A percentile compares a stretch with the other conserved stretches of the same genome.
phyloP scores from a whole-genome alignment of 2,888 invertebrate genomes.

The Stegophylla sp. region DNA sequence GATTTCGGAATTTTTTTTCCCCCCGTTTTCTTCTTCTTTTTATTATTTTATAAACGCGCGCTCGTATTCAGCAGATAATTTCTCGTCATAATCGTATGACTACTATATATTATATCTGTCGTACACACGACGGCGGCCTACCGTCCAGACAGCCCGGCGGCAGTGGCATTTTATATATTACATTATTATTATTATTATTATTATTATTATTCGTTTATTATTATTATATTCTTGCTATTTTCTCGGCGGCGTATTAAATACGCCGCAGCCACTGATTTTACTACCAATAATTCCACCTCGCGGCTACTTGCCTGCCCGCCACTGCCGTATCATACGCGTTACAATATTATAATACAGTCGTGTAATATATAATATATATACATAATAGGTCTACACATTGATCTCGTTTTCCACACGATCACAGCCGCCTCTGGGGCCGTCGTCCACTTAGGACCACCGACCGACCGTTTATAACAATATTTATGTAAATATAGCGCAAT shows the following conservation, averaged over 20 bases:
- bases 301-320: not conserved
- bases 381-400: not conserved
- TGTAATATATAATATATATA: not conserved
- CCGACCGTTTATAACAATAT: conserved; percentile 24
- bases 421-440: conserved; percentile 24
- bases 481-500: conserved; percentile 46
- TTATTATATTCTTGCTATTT: not conserved
- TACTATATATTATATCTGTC: too few species aligned
- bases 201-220: not conserved
- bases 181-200: not conserved
- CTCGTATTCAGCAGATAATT: not conserved
- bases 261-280: conserved; percentile 34
- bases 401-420: not conserved
- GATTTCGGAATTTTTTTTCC: conserved; percentile 16
- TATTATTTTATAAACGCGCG: not conserved
- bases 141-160: conserved; percentile 13
- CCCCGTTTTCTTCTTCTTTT: not conserved
- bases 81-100: not conserved
- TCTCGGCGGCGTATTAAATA: not conserved
- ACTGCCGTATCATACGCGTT: not conserved
- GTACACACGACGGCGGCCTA: not conserved
- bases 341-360: not conserved
- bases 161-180: too few species aligned
- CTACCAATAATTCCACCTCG: conserved; percentile 44
- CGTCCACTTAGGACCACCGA: conserved; percentile 20